Evolutionary conservation across 2,888 invertebrate genomes (phyloP), one percentile per base, ranked within the genome.

Genomic region (Dynastes maya): DNA sequence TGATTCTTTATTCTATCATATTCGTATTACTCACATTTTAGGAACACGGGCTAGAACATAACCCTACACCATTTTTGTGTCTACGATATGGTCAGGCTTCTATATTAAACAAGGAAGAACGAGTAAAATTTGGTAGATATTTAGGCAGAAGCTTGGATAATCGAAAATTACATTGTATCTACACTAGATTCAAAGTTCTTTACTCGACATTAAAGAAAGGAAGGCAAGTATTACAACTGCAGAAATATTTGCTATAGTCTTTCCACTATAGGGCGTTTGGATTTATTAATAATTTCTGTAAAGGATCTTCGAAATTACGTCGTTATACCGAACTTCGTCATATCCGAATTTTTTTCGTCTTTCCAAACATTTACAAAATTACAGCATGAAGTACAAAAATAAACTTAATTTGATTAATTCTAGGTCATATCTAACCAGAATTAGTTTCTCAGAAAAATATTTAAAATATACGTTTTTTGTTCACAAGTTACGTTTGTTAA

Each of bases 51-150:
- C n/a, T 79, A 27, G 49, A 68, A 3, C n/a, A 76, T 51, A 55
- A 79, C 55, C 55, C 79, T 11, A 13, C 1, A 37, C 79, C 79
- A 3, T 79, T 79, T 55, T 16, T 79, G 27, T 76, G 68, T 70
- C 16, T 76, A n/a, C 27, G 32, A 51, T 53, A 61, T 40, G 76
- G 61, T 6, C 58, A 49, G 2, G 5, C 3, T 22, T 32, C 16
- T 29, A 45, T 79, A 32, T 37, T 79, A 5, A 58, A 13, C 22
- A 13, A 49, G 22, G 16, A 16, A 53, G 37, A 79, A 51, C 40
- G 70, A 37, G 1, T 63, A 13, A 71, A 51, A n/a, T 79, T 79
- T 65, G 76, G 32, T 4, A 76, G 76, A 55, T 71, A 76, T 37
- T 22, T 79, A n/a, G 79, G 76, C 13, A 76, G 45, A 76, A 71